Percentiles rank a stretch among this genome's conserved stretches.
Conservation (phyloP, 2,888 invertebrate genomes). For the Phytoseiulus persimilis region DNA sequence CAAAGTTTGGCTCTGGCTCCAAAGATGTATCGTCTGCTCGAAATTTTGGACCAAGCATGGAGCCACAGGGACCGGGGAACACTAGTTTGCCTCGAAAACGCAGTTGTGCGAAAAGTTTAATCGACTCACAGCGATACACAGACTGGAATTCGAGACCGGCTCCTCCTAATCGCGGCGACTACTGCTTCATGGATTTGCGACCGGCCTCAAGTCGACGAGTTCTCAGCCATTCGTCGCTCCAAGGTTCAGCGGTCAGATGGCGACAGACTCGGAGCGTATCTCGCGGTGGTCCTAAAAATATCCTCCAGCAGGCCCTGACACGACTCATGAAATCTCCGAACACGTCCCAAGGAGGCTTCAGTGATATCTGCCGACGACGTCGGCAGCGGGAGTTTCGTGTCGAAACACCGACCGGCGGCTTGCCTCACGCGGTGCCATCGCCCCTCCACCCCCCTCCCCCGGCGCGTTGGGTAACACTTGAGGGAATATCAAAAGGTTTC, state of each 20-base stretch:
- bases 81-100: neutral
- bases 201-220: neutral
- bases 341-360: neutral
- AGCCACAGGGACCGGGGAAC: neutral
- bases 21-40: neutral
- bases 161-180: neutral
- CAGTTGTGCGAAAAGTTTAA: constrained; percentile 5
- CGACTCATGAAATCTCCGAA: neutral
- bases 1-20: neutral
- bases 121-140: neutral
- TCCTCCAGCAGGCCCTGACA: neutral
- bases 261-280: neutral
- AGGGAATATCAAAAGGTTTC: neutral
- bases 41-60: neutral
- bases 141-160: neutral
- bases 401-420: neutral
- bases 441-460: too few relatives aligned
- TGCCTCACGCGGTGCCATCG: neutral
- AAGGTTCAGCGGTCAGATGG: neutral
- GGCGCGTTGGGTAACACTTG: neutral
- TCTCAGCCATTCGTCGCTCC: too few relatives aligned
- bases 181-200: neutral
- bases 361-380: neutral
- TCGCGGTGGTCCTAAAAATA: neutral
- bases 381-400: neutral